Base-by-base conservation (phyloP, 1,140 invertebrate species). In the Bombyx mori region DNA sequence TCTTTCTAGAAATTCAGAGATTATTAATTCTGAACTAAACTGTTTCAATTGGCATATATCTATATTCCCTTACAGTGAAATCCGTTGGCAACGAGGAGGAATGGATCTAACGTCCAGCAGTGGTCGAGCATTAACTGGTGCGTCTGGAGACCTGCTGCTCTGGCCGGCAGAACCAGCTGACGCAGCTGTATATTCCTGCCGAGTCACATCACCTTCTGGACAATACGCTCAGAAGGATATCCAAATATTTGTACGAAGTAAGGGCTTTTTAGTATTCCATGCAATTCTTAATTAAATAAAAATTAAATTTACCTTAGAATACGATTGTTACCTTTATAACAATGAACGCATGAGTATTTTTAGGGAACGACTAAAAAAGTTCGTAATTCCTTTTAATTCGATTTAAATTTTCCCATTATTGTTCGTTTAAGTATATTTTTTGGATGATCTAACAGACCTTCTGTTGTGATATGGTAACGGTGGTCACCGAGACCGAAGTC, bases 151-250 rank as follows among this genome's bases (percentile, higher is more conserved):
- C 51, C 68, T 86, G 55, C 66, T 78, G 35, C 75, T 85, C n/a
- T 83, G 68, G 92, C 97, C 58, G 90, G 94, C 83, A 68, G 92
- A 85, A 1, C 88, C 84, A 1, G 78, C 90, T 1, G 87, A 88
- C 76, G 91, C 92, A 49, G 96, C 95, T 7, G 89, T 91, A 53
- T 98, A 97, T 86, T 93, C 93, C 0, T 98, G 97, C 77, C 91
- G 91, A 12, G 95, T 96, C 3, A 89, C 90, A 5, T 92, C 94
- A 53, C 89, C 92, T 8, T 92, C 94, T 0, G 94, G 94, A 1
- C 93, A 95, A 69, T 91, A 92, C 7, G 93, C 93, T 2, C 92
- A 92, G 63, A 89, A 93, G 61, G 91, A 93, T 68, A 89, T 94
- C 66, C 89, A 92, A 76, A 89, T 96, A 43, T 92, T 92, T 75